phyloP scores from a whole-genome alignment of 2,888 invertebrate species.

The Amiota mariae region DNA sequence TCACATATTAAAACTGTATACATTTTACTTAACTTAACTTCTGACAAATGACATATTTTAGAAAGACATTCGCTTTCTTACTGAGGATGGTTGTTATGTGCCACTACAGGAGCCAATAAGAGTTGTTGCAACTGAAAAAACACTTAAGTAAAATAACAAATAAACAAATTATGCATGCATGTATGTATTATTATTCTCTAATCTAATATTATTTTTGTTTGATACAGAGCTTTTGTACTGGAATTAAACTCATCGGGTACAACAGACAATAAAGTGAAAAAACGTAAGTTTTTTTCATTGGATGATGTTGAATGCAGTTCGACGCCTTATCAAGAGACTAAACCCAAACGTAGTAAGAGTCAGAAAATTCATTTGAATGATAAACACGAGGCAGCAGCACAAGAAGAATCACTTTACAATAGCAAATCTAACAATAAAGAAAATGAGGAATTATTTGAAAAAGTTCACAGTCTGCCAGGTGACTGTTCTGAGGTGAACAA shows the following conservation, averaged over 20 bases:
- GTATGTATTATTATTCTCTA: too few relatives aligned
- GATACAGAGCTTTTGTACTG: slow-evolving; percentile 12
- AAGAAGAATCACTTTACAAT: too few relatives aligned
- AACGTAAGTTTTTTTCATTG: slow-evolving; percentile 10
- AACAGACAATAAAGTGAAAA: neutral
- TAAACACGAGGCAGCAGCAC: too few relatives aligned
- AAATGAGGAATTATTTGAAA: too few relatives aligned
- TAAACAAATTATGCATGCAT: neutral
- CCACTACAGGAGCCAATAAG: slow-evolving; percentile 56
- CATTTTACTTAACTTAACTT: neutral
- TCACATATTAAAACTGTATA: neutral
- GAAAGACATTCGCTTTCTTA: slow-evolving; percentile 51
- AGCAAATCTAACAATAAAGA: too few relatives aligned
- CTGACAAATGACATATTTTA: slow-evolving; percentile 19
- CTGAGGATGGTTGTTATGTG: slow-evolving; percentile 54
- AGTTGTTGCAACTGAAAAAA: slow-evolving; percentile 43
- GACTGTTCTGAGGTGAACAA: too few relatives aligned
- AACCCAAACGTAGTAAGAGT: too few relatives aligned
- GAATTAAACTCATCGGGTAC: neutral
- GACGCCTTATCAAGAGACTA: neutral
- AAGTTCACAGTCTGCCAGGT: too few relatives aligned
- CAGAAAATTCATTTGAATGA: too few relatives aligned
- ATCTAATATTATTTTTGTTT: neutral
- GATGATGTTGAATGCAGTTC: neutral
- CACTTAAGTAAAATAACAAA: slow-evolving; percentile 46